Evolutionary conservation across 2,888 invertebrate genomes (phyloP).

Genomic region (Molorchus minor): DNA sequence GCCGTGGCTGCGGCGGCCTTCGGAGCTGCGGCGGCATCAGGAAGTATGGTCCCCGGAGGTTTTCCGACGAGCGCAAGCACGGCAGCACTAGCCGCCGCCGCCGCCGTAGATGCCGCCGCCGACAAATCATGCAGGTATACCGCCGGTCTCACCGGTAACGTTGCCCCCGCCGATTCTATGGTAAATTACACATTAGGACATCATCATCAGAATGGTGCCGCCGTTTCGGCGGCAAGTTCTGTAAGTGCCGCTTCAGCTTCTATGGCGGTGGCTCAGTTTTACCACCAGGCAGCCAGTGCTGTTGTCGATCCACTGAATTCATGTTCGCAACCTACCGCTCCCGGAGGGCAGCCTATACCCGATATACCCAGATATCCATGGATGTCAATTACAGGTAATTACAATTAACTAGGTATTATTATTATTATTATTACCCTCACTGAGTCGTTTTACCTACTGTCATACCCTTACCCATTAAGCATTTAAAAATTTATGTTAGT

Average conservation of each 20-base stretch:
- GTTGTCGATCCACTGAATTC: slow-evolving; percentile 84
- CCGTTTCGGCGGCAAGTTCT: slow-evolving; percentile 68
- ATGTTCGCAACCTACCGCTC: slow-evolving; percentile 74
- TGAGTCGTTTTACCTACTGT: background rate
- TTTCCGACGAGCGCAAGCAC: slow-evolving; percentile 66
- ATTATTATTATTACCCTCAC: slow-evolving; percentile 1
- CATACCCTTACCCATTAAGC: background rate
- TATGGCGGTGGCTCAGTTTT: slow-evolving; percentile 79
- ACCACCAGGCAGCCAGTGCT: slow-evolving; percentile 84
- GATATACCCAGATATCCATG: slow-evolving; percentile 94
- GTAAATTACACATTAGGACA: slow-evolving; percentile 83
- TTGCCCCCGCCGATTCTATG: slow-evolving; percentile 78
- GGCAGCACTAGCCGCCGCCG: slow-evolving; percentile 70
- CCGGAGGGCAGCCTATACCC: slow-evolving; percentile 86
- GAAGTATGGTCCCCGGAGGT: slow-evolving; percentile 70
- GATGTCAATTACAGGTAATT: slow-evolving; percentile 96
- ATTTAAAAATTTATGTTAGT: background rate
- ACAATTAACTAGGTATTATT: background rate
- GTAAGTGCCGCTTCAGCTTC: slow-evolving; percentile 79
- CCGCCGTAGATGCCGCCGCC: slow-evolving; percentile 73
- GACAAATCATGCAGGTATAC: slow-evolving; percentile 87
- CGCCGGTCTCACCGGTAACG: slow-evolving; percentile 69
- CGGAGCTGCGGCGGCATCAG: slow-evolving; percentile 75
- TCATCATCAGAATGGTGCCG: slow-evolving; percentile 73
- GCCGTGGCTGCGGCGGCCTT: slow-evolving; percentile 71